Evolutionary conservation across 2,113 vertebrate species (phyloP).

Genomic region (Xyrauchen texanus): DNA sequence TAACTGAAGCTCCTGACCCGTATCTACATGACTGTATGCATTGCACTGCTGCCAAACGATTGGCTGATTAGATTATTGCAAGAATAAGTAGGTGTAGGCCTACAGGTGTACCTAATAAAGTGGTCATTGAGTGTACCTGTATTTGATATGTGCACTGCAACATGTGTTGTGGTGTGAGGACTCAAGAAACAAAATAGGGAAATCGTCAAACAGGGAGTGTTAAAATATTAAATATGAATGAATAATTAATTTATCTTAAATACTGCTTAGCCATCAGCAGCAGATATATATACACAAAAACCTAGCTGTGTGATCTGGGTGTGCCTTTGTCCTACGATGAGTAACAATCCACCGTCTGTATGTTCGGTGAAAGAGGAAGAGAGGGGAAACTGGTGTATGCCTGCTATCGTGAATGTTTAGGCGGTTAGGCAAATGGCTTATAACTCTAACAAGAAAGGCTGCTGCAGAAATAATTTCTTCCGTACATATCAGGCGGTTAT

Average conservation of each 20-base stretch:
- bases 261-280: no score
- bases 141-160: background rate
- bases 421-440: background rate
- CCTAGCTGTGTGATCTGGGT: background rate
- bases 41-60: no score
- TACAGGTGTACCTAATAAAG: no score
- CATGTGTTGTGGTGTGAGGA: background rate
- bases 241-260: background rate
- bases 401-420: background rate
- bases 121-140: no score
- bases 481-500: no score
- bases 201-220: background rate
- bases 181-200: background rate
- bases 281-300: no score
- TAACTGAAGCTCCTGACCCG: no score
- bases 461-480: background rate
- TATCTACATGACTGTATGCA: no score
- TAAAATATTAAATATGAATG: background rate
- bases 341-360: background rate
- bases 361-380: conserved; percentile 26
- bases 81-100: no score
- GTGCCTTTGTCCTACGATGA: conserved; percentile 22
- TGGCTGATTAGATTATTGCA: no score
- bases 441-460: background rate
- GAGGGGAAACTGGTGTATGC: conserved; percentile 29